Conservation (phyloP, 2,797 vertebrate species). For the Gallinago solitaria region DNA sequence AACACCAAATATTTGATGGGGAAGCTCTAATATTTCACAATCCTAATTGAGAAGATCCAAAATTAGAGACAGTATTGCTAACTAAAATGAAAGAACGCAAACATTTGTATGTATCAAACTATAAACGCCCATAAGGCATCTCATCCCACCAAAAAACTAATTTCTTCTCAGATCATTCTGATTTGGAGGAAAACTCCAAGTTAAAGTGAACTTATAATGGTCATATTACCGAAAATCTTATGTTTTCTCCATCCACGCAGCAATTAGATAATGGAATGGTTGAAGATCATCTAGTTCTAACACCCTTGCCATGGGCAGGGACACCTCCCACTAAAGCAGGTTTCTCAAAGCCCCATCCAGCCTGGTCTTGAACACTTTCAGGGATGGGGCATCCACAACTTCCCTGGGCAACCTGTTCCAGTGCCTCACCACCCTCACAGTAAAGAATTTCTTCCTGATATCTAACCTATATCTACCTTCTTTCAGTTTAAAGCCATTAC, state of each 20-base stretch:
- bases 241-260: neutral
- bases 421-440: neutral
- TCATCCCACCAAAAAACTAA: neutral
- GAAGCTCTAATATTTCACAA: neutral
- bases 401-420: neutral
- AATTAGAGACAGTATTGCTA: neutral
- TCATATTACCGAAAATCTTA: neutral
- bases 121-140: neutral
- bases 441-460: neutral
- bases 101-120: neutral
- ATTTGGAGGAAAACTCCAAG: neutral
- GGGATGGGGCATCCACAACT: neutral
- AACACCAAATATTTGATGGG: neutral
- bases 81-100: neutral
- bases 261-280: neutral
- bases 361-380: neutral
- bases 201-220: neutral
- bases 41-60: neutral
- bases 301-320: neutral
- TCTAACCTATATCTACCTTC: neutral
- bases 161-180: neutral
- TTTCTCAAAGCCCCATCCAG: neutral
- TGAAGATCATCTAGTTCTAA: neutral
- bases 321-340: neutral
- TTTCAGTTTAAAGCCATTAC: neutral